Base-by-base conservation (phyloP, 2,888 invertebrate genomes). In the Entomobrya multifasciata region DNA sequence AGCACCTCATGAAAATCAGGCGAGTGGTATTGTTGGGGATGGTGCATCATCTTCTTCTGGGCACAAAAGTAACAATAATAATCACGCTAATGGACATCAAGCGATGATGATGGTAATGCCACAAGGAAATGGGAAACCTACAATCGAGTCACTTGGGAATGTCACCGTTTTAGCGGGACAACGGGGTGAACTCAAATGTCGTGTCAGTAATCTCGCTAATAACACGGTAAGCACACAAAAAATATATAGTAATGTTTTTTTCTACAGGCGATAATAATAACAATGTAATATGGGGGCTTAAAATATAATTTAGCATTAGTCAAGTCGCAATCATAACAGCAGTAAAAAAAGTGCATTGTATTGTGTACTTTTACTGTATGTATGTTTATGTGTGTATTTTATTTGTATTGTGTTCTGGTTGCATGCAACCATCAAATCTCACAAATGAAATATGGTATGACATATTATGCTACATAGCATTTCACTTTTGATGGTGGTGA, bases 101-200 rank as follows among this genome's bases (percentile, higher is more conserved):
- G 76, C 76, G 4, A 76, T 83, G 79, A 76, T 55, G 67, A 79
- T 88, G 86, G 84, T 72, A 25, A 77, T 83, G 88, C 88, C 72
- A 22, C 62, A 76, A 41, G 76, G 62, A 44, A 76, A 55, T 25
- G 85, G 77, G 25, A 88, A 80, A 52, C 82, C 88, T n/a, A 87
- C 78, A 5, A 89, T 89, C 52, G 88, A 89, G 84, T 89, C 89
- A 60, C 76, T 87, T 70, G 88, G 89, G 78, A 89, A 89, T 86
- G 88, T 91, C 83, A 91, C 91, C 6, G 90, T 91, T 0, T 85
- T 91, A 6, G 90, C 90, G 22, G 91, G 91, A 25, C 90, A 90
- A 84, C 86, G 90, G 25, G 90, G 91, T 49, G 90, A 91, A 72
- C 90, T 91, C 84, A 89, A 88, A 82, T 91, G 91, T 77, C 88